A percentile compares a stretch with the other conserved stretches of the same genome.
Evolutionary conservation across 35 echinoderm and acorn worm genomes (phyloP).

Genomic region (Diadema setosum): DNA sequence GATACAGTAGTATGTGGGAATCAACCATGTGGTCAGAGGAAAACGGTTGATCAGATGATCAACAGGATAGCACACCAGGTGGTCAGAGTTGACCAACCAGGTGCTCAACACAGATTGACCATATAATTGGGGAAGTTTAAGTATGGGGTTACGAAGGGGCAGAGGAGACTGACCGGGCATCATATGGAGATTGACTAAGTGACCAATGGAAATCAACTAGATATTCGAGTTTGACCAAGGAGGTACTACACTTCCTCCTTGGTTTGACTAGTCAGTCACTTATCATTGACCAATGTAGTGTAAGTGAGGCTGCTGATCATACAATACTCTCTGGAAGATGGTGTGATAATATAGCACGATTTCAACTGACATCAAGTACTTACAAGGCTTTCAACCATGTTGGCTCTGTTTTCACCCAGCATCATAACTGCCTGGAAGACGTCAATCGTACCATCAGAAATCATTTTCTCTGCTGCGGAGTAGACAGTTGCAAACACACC

Average conservation of each 20-base stretch:
- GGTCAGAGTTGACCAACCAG: too few relatives aligned
- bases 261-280: background rate
- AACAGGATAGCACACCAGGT: too few relatives aligned
- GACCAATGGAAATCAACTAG: background rate
- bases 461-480: slow-evolving; percentile 34
- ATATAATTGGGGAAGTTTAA: too few relatives aligned
- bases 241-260: background rate
- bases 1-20: too few relatives aligned
- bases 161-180: too few relatives aligned
- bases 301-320: background rate
- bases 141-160: too few relatives aligned
- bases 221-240: too few relatives aligned
- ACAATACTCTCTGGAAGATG: background rate
- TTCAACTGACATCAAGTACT: background rate
- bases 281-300: background rate
- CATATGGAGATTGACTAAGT: background rate
- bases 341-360: too few relatives aligned
- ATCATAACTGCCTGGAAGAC: slow-evolving; percentile 70
- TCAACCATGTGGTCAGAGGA: too few relatives aligned
- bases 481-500: slow-evolving; percentile 59
- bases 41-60: too few relatives aligned
- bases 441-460: slow-evolving; percentile 32
- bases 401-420: slow-evolving; percentile 48
- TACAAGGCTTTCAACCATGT: slow-evolving; percentile 53
- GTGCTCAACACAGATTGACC: too few relatives aligned